A percentile compares a stretch with the other conserved stretches of the same genome.
Conservation (phyloP, 2,113 vertebrate genomes). For the Eulemur macaco region DNA sequence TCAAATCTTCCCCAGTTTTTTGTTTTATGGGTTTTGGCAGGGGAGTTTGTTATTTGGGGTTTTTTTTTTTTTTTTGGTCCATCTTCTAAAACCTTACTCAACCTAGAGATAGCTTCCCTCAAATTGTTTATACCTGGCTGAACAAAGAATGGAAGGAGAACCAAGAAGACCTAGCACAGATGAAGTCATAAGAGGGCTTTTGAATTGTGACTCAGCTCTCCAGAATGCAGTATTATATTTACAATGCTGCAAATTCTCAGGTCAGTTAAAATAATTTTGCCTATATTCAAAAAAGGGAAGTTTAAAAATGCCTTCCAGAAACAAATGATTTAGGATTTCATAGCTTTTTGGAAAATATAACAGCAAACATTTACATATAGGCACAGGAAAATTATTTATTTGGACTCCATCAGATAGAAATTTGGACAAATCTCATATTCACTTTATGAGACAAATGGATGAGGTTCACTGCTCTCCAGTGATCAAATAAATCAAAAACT, state of each 20-base stretch:
- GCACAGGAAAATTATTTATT: not conserved
- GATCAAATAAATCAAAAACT: not conserved
- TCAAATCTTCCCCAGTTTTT: not conserved
- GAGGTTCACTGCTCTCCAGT: not conserved
- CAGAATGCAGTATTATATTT: not conserved
- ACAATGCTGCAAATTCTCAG: not conserved
- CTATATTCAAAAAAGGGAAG: not conserved
- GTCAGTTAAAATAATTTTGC: not conserved
- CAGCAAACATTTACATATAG: not conserved
- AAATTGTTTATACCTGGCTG: not conserved
- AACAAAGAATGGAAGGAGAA: not conserved
- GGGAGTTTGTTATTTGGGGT: not conserved
- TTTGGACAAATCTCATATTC: not conserved
- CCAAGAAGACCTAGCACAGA: not conserved
- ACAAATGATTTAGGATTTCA: not conserved
- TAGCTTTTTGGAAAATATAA: not conserved
- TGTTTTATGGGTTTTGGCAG: not conserved
- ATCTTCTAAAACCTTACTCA: not conserved
- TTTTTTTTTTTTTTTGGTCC: too few relatives aligned
- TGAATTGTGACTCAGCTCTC: not conserved
- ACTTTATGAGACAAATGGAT: not conserved
- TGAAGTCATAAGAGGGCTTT: not conserved
- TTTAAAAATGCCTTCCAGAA: not conserved
- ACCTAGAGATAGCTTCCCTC: not conserved
- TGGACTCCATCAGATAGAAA: not conserved